Evolutionary conservation across 2,113 vertebrate species (phyloP), one percentile per base, ranked within the genome.

Genomic region (Irena cyanogastra): DNA sequence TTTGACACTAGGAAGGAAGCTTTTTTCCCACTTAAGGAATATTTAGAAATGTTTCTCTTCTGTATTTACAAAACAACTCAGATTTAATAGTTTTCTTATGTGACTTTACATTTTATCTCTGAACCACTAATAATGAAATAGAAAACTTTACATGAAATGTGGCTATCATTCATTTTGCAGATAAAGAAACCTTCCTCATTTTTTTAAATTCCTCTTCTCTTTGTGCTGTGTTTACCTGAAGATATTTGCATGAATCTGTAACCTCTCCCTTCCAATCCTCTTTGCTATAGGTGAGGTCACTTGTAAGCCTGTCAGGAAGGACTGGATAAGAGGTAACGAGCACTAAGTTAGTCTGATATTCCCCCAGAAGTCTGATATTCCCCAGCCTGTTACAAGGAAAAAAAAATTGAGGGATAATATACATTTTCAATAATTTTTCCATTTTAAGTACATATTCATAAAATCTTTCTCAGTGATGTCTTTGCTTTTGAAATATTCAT

Each of bases 381-480:
- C 14, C 8, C 17, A 82, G 31, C 26, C 5, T 65, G 7, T 33
- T 22, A 10, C 2, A 1, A 2, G 18, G 0, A 17, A 22, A 37
- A 11, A 37, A 37, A 49, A 11, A 19, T 7, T 7, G 0, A 37
- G 31, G 2, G 2, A 23, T 45, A 50, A 39, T 14, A 16, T 27
- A 2, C 0, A 42, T 50, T 7, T 82, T 70, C 4, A 23, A 27
- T 7, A 26, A 2, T 45, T 63, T 87, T 91, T 83, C 14, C 4
- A 50, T 53, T 87, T 63, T 19, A 35, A 41, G 14, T 27, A 15
- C 1, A 8, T 7, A 12, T 66, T 79, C 72, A 41, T 56, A 28
- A 54, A 68, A 27, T 13, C 5, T 56, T 84, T 71, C 16, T 68
- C 39, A 50, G 15, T 42, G 42, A 13, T 2, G 9, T n/a, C 11